Base-by-base conservation (phyloP, 2,888 invertebrate species). In the Luffia ferchaultella region DNA sequence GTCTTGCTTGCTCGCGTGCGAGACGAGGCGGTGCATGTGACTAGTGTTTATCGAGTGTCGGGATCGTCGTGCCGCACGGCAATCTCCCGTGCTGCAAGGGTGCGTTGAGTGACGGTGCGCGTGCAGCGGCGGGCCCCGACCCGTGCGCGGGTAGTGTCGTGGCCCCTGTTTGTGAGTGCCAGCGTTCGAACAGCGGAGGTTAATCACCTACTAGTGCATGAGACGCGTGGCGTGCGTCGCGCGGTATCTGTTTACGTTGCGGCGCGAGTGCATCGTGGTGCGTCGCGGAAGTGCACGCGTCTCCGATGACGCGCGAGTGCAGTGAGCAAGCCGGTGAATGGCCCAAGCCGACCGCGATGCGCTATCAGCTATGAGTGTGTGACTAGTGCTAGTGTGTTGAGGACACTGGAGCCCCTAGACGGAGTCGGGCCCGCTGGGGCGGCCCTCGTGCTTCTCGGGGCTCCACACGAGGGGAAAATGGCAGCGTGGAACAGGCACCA, bases 401-500 rank as follows among this genome's bases (percentile, higher is more conserved):
- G 77, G 85, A 86, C 85, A 80, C 86, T 86, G 87, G 87, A 87
- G 86, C 86, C 86, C 82, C 83, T 83, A 85, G 85, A 84, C 85
- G 83, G 83, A 80, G 83, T 83, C 77, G 83, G 83, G 83, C 83
- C 85, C 85, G 85, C 85, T 73, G 83, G 83, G 82, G 85, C 83
- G 83, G 85, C 83, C 83, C 80, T 82, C 66, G 84, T 80, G 78
- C 82, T 82, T 78, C 84, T 83, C 74, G 84, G 84, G 85, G 83
- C 84, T 83, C 83, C 84, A 67, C 82, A 82, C 82, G 79, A 80
- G 80, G 86, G 86, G 85, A 86, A 87, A 79, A 88, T 88, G 88
- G 89, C 89, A 69, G 85, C 85, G 85, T 90, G 90, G 89, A 89
- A 89, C 74, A 89, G 89, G 80, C 89, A 90, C 84, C 89, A 89